Percentiles rank a stretch among this genome's conserved stretches.
phyloP scores from a whole-genome alignment of 2,113 vertebrate species.

The Myiozetetes cayanensis region DNA sequence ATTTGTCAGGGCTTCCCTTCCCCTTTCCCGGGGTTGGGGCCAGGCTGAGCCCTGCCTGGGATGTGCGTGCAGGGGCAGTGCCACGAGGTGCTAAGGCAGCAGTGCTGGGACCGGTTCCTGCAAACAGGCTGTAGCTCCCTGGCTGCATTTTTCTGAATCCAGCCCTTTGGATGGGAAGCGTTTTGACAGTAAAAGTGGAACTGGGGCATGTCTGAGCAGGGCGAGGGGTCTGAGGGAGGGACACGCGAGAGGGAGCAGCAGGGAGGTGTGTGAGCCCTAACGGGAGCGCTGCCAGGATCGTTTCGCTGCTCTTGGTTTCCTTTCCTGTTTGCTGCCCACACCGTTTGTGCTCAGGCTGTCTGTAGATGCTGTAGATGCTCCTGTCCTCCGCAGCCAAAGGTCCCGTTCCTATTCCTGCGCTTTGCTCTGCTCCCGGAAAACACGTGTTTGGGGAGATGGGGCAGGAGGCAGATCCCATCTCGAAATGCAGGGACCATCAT shows the following conservation, averaged over 20 bases:
- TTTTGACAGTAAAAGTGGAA: neutral
- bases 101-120: neutral
- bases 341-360: neutral
- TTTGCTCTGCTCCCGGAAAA: neutral
- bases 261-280: neutral
- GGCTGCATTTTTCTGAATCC: neutral
- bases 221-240: conserved; percentile 40
- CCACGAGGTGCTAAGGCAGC: accelerated
- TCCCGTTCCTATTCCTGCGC: accelerated
- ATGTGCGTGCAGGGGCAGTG: neutral
- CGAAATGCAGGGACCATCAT: neutral
- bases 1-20: neutral
- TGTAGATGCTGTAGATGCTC: neutral
- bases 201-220: conserved; percentile 36
- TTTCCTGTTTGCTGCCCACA: conserved; percentile 50
- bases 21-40: neutral
- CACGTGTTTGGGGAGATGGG: accelerated
- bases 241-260: neutral
- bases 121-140: neutral
- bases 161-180: neutral
- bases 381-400: neutral
- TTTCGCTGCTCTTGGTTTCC: neutral
- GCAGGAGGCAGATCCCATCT: neutral
- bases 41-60: neutral
- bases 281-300: neutral